A percentile compares a stretch with the other conserved stretches of the same genome.
These are phyloP conservation scores for Lypha dubia DNA, from an alignment of 2,888 invertebrate species.

Conservation along the genomic window DNA sequence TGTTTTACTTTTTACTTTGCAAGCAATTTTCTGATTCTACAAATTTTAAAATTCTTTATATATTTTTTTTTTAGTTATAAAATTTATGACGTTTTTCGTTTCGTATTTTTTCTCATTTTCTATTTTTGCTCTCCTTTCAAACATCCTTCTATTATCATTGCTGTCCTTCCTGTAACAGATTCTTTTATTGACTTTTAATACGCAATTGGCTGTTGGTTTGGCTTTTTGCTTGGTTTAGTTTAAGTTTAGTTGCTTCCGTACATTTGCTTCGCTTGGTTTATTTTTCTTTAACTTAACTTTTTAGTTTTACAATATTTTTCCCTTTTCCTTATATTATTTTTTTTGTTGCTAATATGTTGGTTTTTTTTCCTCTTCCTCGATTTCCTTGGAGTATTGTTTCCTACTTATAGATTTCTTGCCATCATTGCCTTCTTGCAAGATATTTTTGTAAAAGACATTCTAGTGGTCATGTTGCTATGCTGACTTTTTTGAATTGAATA, in stretches of 20 bases:
- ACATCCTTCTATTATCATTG: constrained; percentile 55
- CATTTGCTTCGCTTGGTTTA: constrained; percentile 15
- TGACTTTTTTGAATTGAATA: constrained; percentile 55
- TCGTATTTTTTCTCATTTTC: not conserved
- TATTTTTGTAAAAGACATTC: not conserved
- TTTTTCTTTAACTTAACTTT: not conserved
- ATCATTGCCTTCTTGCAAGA: not conserved
- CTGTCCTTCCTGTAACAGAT: constrained; percentile 66
- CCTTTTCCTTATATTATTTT: not conserved
- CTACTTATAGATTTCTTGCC: constrained; percentile 38
- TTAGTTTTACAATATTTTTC: not conserved
- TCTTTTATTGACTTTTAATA: constrained; percentile 71
- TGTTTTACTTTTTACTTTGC: not conserved
- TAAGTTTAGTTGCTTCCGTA: constrained; percentile 21
- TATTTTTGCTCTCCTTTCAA: not conserved
- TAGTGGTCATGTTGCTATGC: constrained; percentile 49
- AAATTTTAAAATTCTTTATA: not conserved
- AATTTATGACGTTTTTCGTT: constrained; percentile 61
- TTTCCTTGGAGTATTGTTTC: constrained; percentile 58
- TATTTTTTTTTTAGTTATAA: constrained; percentile 37
- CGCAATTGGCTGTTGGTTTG: constrained; percentile 68
- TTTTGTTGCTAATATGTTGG: constrained; percentile 11
- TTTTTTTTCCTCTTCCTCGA: constrained; percentile 30
- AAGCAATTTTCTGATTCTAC: constrained; percentile 5
- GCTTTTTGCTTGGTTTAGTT: constrained; percentile 57